phyloP scores from a whole-genome alignment of 37 sponge, comb jelly and placozoan species.

The Oopsacas minuta region DNA sequence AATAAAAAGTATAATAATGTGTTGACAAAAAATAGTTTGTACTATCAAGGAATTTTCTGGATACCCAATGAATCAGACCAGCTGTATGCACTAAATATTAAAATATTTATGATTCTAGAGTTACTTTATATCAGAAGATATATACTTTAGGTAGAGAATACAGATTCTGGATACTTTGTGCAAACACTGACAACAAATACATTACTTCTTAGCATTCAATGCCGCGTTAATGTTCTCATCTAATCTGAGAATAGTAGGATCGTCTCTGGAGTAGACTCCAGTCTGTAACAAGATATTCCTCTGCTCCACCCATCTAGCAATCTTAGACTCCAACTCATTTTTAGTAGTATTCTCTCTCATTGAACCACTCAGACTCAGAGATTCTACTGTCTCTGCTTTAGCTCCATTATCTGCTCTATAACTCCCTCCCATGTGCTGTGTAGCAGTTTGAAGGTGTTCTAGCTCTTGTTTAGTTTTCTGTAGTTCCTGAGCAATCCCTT shows the following conservation, averaged over 20 bases:
- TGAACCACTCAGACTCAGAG: not conserved
- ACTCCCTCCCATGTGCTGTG: conserved; percentile 8
- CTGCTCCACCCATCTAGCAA: conserved; percentile 82
- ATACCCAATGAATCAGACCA: no score
- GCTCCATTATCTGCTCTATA: not conserved
- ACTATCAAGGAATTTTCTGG: no score
- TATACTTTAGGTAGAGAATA: no score
- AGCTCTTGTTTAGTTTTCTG: conserved; percentile 33
- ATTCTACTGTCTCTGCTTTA: not conserved
- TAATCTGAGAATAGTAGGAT: conserved; percentile 58
- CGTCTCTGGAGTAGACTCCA: conserved; percentile 60
- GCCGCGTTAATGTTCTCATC: conserved; percentile 54
- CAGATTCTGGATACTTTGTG: no score
- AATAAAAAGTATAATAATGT: no score
- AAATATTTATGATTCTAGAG: no score
- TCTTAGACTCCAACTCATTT: conserved; percentile 23
- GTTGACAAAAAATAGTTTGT: no score
- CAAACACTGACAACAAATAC: not conserved
- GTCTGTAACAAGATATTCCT: conserved; percentile 70
- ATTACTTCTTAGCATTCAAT: conserved; percentile 17
- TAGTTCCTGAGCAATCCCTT: conserved; percentile 23
- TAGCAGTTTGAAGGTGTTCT: conserved; percentile 28
- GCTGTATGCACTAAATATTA: no score
- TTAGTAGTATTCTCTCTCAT: not conserved
- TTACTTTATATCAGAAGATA: no score